Conservation (phyloP, 2,113 vertebrate species). For the Pogonocichla stellata region DNA sequence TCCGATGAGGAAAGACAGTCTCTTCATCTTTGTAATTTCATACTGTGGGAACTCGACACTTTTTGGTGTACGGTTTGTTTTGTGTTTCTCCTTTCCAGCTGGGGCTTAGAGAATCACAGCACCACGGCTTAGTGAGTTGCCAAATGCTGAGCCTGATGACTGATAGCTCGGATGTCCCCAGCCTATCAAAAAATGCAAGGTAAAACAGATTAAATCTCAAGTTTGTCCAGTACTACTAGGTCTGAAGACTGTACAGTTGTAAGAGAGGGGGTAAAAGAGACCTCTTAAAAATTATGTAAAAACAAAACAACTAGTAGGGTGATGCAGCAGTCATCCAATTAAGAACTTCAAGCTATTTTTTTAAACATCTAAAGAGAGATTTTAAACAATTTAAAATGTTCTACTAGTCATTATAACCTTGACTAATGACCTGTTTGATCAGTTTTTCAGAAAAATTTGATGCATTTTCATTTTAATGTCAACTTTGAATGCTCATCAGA, state of each 20-base stretch:
- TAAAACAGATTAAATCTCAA: neutral
- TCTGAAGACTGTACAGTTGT: neutral
- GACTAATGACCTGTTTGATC: slow-evolving; percentile 20
- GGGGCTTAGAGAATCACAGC: neutral
- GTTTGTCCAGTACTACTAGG: neutral
- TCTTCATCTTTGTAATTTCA: neutral
- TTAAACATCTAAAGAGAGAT: neutral
- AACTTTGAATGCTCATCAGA: slow-evolving; percentile 16
- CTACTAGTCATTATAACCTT: neutral
- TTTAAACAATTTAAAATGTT: neutral
- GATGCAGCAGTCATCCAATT: neutral
- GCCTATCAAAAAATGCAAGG: neutral
- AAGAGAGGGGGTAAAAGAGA: neutral
- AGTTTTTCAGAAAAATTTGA: slow-evolving; percentile 10
- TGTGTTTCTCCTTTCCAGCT: neutral
- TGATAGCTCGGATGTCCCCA: neutral
- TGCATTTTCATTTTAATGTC: slow-evolving; percentile 12
- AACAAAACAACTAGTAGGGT: neutral
- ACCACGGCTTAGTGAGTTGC: accelerated
- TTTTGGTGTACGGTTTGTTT: neutral
- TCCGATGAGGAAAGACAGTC: neutral
- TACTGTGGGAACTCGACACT: neutral
- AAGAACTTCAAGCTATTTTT: neutral
- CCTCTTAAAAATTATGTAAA: neutral
- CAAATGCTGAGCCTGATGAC: neutral